Conservation (phyloP, 2,888 invertebrate species). For the Pocota personata region DNA sequence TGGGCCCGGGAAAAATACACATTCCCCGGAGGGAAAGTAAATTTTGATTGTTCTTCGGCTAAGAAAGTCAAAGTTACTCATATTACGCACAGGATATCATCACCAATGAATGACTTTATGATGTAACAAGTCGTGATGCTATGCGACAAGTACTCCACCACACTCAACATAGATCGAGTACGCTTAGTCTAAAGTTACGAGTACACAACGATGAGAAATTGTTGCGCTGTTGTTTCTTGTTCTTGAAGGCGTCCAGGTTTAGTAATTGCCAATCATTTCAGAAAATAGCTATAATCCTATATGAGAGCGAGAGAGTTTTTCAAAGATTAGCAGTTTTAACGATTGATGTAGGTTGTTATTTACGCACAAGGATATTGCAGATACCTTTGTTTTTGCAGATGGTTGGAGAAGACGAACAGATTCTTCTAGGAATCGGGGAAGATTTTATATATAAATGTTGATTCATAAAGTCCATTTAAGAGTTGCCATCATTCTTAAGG, state of each 20-base stretch:
- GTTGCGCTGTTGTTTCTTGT: conserved; percentile 1
- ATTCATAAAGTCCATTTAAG: background rate
- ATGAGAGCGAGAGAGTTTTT: background rate
- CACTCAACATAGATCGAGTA: background rate
- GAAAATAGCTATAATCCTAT: conserved; percentile 18
- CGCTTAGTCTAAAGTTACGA: background rate
- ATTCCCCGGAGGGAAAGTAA: background rate
- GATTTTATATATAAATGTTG: background rate
- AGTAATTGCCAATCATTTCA: conserved; percentile 41
- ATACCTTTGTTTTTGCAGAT: background rate
- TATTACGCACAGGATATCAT: conserved; percentile 40
- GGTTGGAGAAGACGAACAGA: background rate
- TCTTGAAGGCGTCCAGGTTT: conserved; percentile 19
- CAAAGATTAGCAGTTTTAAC: conserved; percentile 2
- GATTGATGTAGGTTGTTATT: background rate
- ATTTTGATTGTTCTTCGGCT: conserved; percentile 4
- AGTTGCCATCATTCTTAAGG: no score
- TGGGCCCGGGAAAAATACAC: background rate
- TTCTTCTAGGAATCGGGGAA: background rate
- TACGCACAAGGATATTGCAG: background rate
- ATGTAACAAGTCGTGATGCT: conserved; percentile 14
- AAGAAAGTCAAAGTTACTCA: conserved; percentile 16
- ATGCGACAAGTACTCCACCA: background rate
- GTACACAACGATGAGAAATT: background rate
- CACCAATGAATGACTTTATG: conserved; percentile 26